These are phyloP conservation scores for Blomia tropicalis DNA, from an alignment of 2,888 invertebrate genomes.

Conservation along the genomic window DNA sequence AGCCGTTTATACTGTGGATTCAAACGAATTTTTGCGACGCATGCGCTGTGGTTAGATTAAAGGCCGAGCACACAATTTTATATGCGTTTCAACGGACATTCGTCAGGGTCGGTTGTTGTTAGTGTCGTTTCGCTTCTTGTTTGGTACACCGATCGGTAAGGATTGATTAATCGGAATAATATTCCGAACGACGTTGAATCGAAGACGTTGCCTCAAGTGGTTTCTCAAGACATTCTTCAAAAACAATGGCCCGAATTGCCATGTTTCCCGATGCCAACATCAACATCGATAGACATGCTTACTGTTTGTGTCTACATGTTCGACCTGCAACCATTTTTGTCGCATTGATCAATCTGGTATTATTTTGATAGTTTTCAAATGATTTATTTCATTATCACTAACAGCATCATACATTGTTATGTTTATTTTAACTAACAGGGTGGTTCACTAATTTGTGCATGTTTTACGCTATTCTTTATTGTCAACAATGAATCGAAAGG, in stretches of 20 bases:
- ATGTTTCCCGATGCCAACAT: background rate
- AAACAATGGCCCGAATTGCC: background rate
- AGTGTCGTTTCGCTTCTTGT: too few species aligned
- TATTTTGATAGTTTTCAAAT: background rate
- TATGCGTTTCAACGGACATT: background rate
- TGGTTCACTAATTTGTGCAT: conserved; percentile 23
- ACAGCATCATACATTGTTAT: too few species aligned
- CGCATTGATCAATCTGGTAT: conserved; percentile 23
- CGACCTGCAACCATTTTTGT: conserved; percentile 25
- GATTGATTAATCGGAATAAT: background rate
- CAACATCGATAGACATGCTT: conserved; percentile 24
- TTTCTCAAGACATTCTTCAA: too few species aligned
- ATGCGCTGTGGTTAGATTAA: background rate
- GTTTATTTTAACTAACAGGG: conserved; percentile 8
- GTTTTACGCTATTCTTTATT: conserved; percentile 6
- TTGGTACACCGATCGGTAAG: background rate
- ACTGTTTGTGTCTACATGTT: conserved; percentile 26
- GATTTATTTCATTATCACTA: background rate
- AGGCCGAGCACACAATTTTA: background rate
- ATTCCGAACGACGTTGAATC: too few species aligned
- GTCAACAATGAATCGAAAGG: conserved; percentile 1
- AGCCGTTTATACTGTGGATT: too few species aligned
- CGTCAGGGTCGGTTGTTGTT: background rate
- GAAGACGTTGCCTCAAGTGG: too few species aligned
- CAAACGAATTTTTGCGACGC: too few species aligned